phyloP scores from a whole-genome alignment of 2,113 vertebrate genomes.

The Catharus minimus region DNA sequence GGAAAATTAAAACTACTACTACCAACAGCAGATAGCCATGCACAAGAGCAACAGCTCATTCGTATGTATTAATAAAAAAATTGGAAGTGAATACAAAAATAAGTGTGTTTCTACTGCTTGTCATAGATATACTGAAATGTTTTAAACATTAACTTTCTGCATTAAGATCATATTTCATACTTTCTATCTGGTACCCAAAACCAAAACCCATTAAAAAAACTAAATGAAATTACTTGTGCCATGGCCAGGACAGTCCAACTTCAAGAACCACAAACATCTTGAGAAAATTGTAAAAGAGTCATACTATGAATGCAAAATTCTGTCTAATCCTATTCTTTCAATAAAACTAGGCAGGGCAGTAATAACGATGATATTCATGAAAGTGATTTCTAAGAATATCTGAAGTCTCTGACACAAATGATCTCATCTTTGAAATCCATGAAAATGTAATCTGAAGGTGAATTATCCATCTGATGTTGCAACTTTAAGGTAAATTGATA shows the following conservation, averaged over 20 bases:
- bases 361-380: background rate
- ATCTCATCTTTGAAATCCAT: background rate
- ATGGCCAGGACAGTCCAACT: background rate
- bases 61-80: background rate
- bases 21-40: background rate
- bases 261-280: background rate
- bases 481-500: background rate
- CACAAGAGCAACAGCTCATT: background rate
- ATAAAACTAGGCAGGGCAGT: background rate
- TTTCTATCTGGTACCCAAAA: constrained; percentile 1
- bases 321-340: background rate
- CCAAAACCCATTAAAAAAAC: background rate
- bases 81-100: background rate
- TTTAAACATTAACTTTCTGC: background rate
- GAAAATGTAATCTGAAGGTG: background rate
- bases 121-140: background rate
- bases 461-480: background rate
- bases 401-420: background rate
- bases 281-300: background rate
- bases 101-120: background rate
- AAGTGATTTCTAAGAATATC: background rate
- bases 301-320: background rate
- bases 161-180: constrained; percentile 6
- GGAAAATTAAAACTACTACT: background rate
- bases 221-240: background rate